Percentiles rank a stretch among this genome's conserved stretches.
phyloP scores from a whole-genome alignment of 2,797 vertebrate genomes.

The Discoglossus pictus region DNA sequence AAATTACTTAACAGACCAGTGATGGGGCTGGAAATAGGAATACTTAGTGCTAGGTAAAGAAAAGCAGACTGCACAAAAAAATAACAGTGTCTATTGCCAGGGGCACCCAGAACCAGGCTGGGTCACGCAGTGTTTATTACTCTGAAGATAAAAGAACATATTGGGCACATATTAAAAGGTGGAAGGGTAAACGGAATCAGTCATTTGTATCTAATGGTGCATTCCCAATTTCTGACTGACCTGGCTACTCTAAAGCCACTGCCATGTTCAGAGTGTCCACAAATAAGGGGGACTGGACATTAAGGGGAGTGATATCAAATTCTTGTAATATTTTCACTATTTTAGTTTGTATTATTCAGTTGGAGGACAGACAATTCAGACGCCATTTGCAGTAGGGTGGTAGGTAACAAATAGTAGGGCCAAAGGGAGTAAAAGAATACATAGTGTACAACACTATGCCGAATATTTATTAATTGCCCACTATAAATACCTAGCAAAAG shows the following conservation, averaged over 20 bases:
- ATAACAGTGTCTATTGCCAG: constrained; percentile 7
- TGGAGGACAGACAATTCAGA: no score
- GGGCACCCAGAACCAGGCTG: background rate
- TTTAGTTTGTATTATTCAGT: no score
- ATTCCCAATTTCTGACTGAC: constrained; percentile 3
- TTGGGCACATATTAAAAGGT: constrained; percentile 17
- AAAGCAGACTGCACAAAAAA: constrained; percentile 59
- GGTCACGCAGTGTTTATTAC: constrained; percentile 33
- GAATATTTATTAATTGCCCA: no score
- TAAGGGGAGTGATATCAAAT: no score
- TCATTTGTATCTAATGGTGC: constrained; percentile 3
- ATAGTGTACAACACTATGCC: no score
- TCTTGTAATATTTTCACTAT: no score
- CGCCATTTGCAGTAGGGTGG: no score
- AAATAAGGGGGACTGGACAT: no score
- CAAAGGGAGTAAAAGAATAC: no score
- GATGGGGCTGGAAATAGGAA: constrained; percentile 83
- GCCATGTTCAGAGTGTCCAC: background rate
- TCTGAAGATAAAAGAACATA: constrained; percentile 30
- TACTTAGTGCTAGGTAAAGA: constrained; percentile 77
- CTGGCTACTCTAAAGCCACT: background rate
- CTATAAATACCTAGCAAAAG: no score
- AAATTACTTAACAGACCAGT: constrained; percentile 89
- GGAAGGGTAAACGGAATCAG: constrained; percentile 12
- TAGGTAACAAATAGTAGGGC: no score